Conservation (phyloP, 2,888 invertebrate species). For the Helicoverpa assulta region DNA sequence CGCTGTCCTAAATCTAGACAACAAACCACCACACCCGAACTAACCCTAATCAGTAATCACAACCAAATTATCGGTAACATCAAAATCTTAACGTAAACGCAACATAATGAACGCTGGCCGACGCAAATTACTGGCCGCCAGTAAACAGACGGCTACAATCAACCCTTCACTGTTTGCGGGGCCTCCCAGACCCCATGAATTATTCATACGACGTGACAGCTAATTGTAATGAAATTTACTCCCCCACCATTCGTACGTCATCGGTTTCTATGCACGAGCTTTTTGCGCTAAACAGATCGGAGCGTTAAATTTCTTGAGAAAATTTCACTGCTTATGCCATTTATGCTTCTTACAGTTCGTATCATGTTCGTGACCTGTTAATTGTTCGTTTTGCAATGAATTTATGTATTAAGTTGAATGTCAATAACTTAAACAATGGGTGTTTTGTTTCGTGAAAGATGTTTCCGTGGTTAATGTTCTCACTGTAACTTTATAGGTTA, state of each 20-base stretch:
- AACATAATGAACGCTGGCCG: conserved; percentile 74
- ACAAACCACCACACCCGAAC: conserved; percentile 18
- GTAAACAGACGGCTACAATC: conserved; percentile 75
- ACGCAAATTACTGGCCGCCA: conserved; percentile 78
- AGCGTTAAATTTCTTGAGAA: conserved; percentile 54
- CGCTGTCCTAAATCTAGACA: not conserved
- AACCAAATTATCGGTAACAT: conserved; percentile 62
- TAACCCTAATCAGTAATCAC: conserved; percentile 53
- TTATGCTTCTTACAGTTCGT: conserved; percentile 12
- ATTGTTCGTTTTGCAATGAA: conserved; percentile 30
- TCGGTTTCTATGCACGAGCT: conserved; percentile 63
- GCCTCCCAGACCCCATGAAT: conserved; percentile 81
- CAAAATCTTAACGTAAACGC: conserved; percentile 64
- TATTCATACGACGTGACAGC: conserved; percentile 85
- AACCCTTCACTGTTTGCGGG: conserved; percentile 87
- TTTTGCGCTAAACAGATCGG: conserved; percentile 35
- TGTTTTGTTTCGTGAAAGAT: conserved; percentile 10
- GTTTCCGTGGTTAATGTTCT: conserved; percentile 5
- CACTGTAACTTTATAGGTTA: conserved; percentile 1
- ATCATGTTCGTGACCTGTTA: conserved; percentile 26
- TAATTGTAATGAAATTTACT: conserved; percentile 90
- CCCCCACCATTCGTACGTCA: conserved; percentile 66
- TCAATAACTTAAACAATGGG: conserved; percentile 20
- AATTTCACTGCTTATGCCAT: conserved; percentile 26
- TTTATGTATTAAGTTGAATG: conserved; percentile 28